Percentiles rank a stretch among this genome's conserved stretches.
Evolutionary conservation across 2,797 vertebrate genomes (phyloP).

Genomic region (Glyptemys insculpta): DNA sequence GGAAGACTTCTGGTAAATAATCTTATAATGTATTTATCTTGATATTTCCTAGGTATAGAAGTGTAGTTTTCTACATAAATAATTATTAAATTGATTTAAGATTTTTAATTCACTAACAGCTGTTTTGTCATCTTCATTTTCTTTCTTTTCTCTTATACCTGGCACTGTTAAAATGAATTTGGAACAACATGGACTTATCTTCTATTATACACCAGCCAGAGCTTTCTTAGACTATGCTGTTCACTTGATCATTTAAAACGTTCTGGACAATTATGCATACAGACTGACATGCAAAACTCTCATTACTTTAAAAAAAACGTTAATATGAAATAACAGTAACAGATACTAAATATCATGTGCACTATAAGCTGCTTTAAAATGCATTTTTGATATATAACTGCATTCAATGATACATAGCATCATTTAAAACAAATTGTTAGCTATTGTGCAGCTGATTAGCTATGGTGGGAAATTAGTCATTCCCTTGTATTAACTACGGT

Average conservation of each 20-base stretch:
- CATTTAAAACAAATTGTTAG: background rate
- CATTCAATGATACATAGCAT: conserved; percentile 15
- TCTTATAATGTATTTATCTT: conserved; percentile 17
- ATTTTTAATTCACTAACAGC: conserved; percentile 8
- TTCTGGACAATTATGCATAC: background rate
- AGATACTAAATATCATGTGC: conserved; percentile 24
- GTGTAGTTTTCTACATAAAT: background rate
- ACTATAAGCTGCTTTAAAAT: conserved; percentile 33
- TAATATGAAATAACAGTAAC: conserved; percentile 18
- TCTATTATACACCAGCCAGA: background rate
- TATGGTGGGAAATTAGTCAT: conserved; percentile 67
- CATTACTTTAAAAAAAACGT: conserved; percentile 43
- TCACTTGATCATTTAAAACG: background rate
- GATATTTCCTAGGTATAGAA: conserved; percentile 36
- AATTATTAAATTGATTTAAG: conserved; percentile 22
- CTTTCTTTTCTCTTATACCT: conserved; percentile 23
- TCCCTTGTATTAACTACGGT: conserved; percentile 63
- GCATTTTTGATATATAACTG: conserved; percentile 28
- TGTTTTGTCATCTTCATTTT: conserved; percentile 18
- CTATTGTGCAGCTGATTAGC: conserved; percentile 63
- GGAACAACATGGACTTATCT: background rate
- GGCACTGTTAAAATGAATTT: conserved; percentile 8
- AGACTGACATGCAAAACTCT: background rate
- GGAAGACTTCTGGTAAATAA: conserved; percentile 42
- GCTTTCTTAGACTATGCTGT: background rate